Base-by-base conservation (phyloP, 2,113 vertebrate species). In the Peromyscus leucopus region DNA sequence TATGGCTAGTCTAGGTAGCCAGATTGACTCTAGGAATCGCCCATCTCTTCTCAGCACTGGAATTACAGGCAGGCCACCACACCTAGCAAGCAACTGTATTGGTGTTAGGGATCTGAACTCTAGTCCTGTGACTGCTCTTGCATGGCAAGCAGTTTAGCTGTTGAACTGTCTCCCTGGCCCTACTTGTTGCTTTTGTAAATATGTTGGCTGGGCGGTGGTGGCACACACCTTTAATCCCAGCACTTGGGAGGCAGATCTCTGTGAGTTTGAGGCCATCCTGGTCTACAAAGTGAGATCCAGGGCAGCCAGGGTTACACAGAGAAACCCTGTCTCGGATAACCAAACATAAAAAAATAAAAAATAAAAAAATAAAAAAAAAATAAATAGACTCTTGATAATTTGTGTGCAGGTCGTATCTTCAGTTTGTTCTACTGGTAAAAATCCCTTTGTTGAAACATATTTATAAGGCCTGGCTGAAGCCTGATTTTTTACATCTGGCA, bases 361-460 rank as follows among this genome's bases (percentile, higher is more conserved):
- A 48, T 48, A 48, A 48, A 48, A 48, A 48, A 48, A 48, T 48
- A 48, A 48, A 48, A 48, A 48, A 48, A 6, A 48, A 48, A 48
- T 48, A 51, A 51, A 79, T 59, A 83, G 69, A 90, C 22, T 65
- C 2, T 95, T 91, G 59, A 15, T 93, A 75, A 61, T 82, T 95
- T 97, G 82, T 78, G 3, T 87, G 9, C 33, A 42, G 51, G 61
- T 85, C 36, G 26, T 86, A 65, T 94, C 39, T 95, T 91, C n/a
- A 12, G 57, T 36, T 90, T 95, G 82, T 92, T 97, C 97, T 46
- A 87, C 91, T 96, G 76, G 28, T 57, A 97, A 94, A 83, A 90
- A 36, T 96, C 42, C 51, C n/a, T 93, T 2, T 22, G 63, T 80
- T 84, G 92, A 94, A 94, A 28, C 12, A 42, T 78, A 24, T 84